A percentile compares a stretch with the other conserved stretches of the same genome.
Evolutionary conservation across 2,888 invertebrate species (phyloP).

Genomic region (Mesorhabditis belari): DNA sequence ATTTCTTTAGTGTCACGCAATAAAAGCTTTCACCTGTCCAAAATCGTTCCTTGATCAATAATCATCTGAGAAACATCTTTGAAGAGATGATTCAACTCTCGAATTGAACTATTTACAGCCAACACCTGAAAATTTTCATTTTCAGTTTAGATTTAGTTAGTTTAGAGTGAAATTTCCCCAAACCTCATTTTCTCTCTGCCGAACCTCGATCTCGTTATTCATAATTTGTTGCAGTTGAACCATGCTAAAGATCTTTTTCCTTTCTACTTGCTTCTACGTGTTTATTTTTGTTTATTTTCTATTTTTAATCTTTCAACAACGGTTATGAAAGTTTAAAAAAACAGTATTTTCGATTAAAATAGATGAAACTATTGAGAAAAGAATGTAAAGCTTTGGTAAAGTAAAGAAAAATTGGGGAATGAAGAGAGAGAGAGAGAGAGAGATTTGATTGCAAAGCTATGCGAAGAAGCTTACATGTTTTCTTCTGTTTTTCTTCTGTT

Average conservation of each 20-base stretch:
- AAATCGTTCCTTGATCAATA: constrained; percentile 74
- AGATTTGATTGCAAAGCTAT: no score
- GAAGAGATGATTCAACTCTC: constrained; percentile 80
- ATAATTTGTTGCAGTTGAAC: constrained; percentile 77
- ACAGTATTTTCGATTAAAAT: background rate
- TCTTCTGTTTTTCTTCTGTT: no score
- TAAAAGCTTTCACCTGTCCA: constrained; percentile 67
- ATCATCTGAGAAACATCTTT: constrained; percentile 75
- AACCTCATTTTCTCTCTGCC: constrained; percentile 48
- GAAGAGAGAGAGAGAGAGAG: no score
- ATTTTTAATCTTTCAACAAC: no score
- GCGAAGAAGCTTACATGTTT: no score
- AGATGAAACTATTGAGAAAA: background rate
- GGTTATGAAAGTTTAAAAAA: background rate
- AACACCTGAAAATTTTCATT: constrained; percentile 27
- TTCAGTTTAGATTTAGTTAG: background rate
- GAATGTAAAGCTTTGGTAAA: background rate
- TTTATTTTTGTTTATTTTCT: no score
- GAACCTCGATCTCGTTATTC: constrained; percentile 57
- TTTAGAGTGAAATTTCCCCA: background rate
- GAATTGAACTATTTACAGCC: constrained; percentile 60
- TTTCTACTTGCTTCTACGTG: no score
- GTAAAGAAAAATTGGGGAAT: constrained; percentile 6
- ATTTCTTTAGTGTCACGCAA: background rate
- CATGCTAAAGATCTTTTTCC: constrained; percentile 55